Evolutionary conservation across 2,888 invertebrate species (phyloP).

Genomic region (Malacosoma neustria): DNA sequence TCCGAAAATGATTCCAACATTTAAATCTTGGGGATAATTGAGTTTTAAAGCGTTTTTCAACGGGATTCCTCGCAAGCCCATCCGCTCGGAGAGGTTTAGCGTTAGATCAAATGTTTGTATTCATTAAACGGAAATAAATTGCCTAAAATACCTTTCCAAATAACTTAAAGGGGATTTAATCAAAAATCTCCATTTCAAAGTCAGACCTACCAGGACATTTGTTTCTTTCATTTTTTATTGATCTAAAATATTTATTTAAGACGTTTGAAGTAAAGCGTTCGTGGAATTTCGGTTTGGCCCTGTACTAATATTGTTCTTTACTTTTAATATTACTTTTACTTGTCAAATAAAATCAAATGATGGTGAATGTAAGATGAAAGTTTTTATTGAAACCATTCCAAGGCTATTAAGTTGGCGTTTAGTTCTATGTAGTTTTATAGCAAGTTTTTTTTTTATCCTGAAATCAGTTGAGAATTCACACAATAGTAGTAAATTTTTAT

Average conservation of each 20-base stretch:
- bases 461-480: too few relatives aligned
- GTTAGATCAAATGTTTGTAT: slow-evolving; percentile 21
- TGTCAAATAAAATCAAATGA: too few relatives aligned
- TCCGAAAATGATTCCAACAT: background rate
- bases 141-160: slow-evolving; percentile 16
- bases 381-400: too few relatives aligned
- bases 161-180: slow-evolving; percentile 10
- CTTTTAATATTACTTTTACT: background rate
- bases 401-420: too few relatives aligned
- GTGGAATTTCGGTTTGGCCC: background rate
- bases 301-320: background rate
- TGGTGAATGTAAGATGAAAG: too few relatives aligned
- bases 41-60: background rate
- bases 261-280: background rate
- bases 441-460: too few relatives aligned
- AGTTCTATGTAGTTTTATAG: too few relatives aligned
- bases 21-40: background rate
- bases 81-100: background rate
- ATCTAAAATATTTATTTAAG: background rate
- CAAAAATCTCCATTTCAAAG: slow-evolving; percentile 4
- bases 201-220: slow-evolving; percentile 3
- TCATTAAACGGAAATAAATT: slow-evolving; percentile 21
- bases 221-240: background rate
- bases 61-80: background rate
- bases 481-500: too few relatives aligned